Evolutionary conservation across 2,113 vertebrate genomes (phyloP).

Genomic region (Coturnix japonica): DNA sequence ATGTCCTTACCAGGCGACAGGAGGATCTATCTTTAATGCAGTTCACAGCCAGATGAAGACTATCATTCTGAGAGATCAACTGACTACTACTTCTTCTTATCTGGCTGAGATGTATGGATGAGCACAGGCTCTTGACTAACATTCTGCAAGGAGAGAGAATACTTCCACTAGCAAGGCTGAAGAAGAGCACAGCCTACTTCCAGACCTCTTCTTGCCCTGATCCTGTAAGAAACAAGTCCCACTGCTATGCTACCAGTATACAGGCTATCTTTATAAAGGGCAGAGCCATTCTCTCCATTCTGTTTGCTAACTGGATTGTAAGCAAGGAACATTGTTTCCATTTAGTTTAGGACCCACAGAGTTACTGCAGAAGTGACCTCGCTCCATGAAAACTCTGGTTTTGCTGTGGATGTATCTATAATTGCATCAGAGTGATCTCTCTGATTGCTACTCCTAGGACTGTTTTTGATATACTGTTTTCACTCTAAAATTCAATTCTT

Average conservation of each 20-base stretch:
- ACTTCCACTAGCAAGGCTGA: not conserved
- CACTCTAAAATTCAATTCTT: not conserved
- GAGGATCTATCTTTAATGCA: not conserved
- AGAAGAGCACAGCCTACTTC: not conserved
- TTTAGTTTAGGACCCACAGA: not conserved
- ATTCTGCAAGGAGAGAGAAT: accelerated
- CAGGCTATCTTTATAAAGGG: not conserved
- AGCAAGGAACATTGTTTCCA: not conserved
- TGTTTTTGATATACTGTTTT: not conserved
- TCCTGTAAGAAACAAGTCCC: not conserved
- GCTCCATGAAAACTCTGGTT: not conserved
- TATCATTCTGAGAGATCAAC: not conserved
- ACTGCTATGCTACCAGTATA: not conserved
- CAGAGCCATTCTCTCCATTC: not conserved
- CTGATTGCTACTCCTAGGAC: not conserved
- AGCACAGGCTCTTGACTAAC: not conserved
- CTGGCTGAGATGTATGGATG: accelerated
- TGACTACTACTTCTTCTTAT: not conserved
- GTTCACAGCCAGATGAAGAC: not conserved
- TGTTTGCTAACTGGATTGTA: not conserved
- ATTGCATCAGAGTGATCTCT: not conserved
- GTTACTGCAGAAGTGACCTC: not conserved
- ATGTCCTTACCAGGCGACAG: not conserved
- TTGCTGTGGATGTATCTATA: not conserved
- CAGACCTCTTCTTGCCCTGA: not conserved